Percentiles rank a stretch among this genome's conserved stretches.
Evolutionary conservation across 2,888 invertebrate genomes (phyloP).

Genomic region (Orchestes rusci): DNA sequence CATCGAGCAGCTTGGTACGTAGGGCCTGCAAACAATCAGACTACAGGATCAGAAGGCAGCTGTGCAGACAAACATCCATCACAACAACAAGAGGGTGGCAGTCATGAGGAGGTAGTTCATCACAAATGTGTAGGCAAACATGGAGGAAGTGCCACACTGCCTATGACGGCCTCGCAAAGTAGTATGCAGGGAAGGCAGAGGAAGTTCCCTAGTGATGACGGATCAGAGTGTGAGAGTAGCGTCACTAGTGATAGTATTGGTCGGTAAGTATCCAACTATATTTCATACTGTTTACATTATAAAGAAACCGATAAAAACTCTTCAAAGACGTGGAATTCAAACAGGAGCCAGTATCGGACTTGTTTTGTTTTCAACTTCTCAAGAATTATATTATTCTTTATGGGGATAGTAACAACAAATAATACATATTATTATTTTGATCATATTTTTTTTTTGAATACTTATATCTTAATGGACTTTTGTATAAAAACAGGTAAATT

Average conservation of each 20-base stretch:
- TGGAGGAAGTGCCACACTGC: conserved; percentile 57
- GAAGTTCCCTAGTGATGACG: conserved; percentile 74
- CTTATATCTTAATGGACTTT: no score
- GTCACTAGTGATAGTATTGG: conserved; percentile 79
- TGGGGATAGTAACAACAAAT: no score
- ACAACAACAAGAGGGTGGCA: neutral
- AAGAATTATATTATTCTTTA: no score
- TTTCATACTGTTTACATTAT: no score
- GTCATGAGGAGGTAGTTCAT: neutral
- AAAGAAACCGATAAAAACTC: no score
- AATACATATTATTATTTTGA: no score
- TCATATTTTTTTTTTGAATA: no score
- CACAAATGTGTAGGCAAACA: conserved; percentile 35
- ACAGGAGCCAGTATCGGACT: no score
- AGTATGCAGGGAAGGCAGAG: conserved; percentile 42
- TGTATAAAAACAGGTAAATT: no score
- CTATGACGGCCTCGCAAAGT: conserved; percentile 51
- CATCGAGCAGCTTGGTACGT: conserved; percentile 45
- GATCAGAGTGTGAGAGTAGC: conserved; percentile 72
- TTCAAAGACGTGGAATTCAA: no score
- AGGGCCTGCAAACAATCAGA: conserved; percentile 35
- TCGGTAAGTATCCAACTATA: no score
- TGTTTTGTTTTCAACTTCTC: no score
- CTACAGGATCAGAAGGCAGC: conserved; percentile 39
- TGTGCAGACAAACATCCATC: conserved; percentile 22